phyloP scores from a whole-genome alignment of 2,888 invertebrate species.

The Dryomyza anilis region DNA sequence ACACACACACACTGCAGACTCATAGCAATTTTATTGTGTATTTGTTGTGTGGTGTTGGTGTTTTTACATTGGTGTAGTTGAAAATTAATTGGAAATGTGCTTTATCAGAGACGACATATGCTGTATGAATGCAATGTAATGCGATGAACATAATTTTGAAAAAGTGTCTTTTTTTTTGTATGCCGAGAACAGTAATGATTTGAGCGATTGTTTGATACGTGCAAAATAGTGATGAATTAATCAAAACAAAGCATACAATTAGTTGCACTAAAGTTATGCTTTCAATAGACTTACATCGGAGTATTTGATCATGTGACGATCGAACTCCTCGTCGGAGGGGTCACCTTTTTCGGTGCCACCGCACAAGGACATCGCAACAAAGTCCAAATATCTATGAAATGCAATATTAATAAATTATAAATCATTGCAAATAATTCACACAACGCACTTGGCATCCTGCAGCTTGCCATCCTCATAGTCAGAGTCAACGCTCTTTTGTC shows the following conservation, averaged over 20 bases:
- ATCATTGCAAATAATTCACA: not conserved
- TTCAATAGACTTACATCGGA: constrained; percentile 59
- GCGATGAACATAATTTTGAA: not conserved
- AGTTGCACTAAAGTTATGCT: not conserved
- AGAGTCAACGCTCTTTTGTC: constrained; percentile 77
- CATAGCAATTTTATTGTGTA: not conserved
- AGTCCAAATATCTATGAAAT: constrained; percentile 63
- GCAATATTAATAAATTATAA: constrained; percentile 7
- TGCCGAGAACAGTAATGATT: not conserved
- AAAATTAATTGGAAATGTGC: not conserved
- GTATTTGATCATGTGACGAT: constrained; percentile 65
- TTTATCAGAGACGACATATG: not conserved
- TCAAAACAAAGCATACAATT: too few relatives aligned
- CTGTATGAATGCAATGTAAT: not conserved
- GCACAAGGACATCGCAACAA: constrained; percentile 79
- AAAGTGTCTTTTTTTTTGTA: not conserved
- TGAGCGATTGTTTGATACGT: not conserved
- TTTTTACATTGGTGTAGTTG: not conserved
- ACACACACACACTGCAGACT: not conserved
- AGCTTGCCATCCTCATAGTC: constrained; percentile 78
- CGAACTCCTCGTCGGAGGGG: constrained; percentile 67
- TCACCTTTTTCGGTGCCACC: constrained; percentile 69
- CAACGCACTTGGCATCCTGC: constrained; percentile 62
- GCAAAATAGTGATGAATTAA: not conserved
- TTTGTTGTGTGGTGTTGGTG: not conserved